Conservation (phyloP, 2,888 invertebrate species). For the Himalopsyche anomala region DNA sequence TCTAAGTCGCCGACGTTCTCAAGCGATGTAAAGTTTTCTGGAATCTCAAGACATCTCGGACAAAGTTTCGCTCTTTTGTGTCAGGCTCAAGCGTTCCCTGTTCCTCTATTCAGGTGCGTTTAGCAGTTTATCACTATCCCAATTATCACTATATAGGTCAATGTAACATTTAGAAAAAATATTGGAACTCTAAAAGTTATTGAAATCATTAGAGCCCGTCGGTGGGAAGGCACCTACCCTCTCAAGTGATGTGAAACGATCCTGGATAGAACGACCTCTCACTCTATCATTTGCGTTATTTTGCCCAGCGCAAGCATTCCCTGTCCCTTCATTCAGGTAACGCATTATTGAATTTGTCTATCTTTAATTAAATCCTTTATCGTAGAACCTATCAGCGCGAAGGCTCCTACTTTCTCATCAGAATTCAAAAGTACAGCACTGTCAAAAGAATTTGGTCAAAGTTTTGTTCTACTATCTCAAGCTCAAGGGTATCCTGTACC, state of each 20-base stretch:
- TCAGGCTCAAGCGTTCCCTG: constrained; percentile 82
- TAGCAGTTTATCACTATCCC: constrained; percentile 56
- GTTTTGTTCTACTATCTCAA: constrained; percentile 81
- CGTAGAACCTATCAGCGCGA: constrained; percentile 79
- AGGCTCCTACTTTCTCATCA: constrained; percentile 78
- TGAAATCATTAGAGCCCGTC: constrained; percentile 78
- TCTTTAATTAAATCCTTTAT: constrained; percentile 37
- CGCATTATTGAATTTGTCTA: constrained; percentile 69
- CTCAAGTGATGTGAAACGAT: constrained; percentile 82
- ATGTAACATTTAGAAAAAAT: not conserved
- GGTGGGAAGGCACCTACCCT: constrained; percentile 85
- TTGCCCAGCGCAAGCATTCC: constrained; percentile 88
- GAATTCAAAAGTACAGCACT: constrained; percentile 79
- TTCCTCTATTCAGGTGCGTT: constrained; percentile 83
- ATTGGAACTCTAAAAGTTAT: constrained; percentile 14
- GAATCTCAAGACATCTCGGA: constrained; percentile 76
- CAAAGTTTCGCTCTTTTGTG: constrained; percentile 78
- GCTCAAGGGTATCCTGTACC: constrained; percentile 84
- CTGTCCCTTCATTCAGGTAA: constrained; percentile 74
- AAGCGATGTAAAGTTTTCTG: constrained; percentile 79
- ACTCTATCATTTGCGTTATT: constrained; percentile 82
- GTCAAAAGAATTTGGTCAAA: constrained; percentile 75
- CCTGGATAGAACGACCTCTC: constrained; percentile 81
- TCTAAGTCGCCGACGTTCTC: constrained; percentile 79
- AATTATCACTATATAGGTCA: constrained; percentile 49